Evolutionary conservation across 2,888 invertebrate species (phyloP), one percentile per base, ranked within the genome.

Genomic region (Drepanosiphum platanoidis): DNA sequence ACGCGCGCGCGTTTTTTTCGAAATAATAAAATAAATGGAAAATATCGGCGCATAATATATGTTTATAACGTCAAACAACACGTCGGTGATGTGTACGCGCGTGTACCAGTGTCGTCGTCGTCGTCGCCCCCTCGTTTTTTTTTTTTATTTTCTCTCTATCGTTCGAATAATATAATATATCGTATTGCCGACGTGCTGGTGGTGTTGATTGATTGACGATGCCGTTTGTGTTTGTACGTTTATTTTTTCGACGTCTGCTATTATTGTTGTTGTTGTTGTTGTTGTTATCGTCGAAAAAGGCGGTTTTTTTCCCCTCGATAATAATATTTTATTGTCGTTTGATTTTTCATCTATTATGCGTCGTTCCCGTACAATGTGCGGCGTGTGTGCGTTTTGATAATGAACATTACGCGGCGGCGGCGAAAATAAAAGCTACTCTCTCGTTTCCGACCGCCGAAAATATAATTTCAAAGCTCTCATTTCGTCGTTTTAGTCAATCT

Each of bases 21-120:
- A 46, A 74, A 83, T 83, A 83, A 75, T 83, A 83, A 66, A 64
- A 75, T 66, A 75, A 75, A 83, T 75, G 75, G 75, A 66, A 83
- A 83, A 83, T 83, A 83, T 61, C 64, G 36, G 27, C 36, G 39
- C 22, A 58, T 36, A 34, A 39, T 68, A 80, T 18, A 34, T 70
- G 70, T 81, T 61, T 18, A 70, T 70, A 75, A 34, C 34, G 80
- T 70, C 68, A 34, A 52, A 70, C 34, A 34, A 46, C 68, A 70
- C 80, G 68, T n/a, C n/a, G n/a, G n/a, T 66, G 66, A 78, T 78
- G 42, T 66, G 70, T 58, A 71, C 32, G 42, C 72, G 46, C 32
- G 72, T 74, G 74, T 75, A 84, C 74, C 84, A 77, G 75, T 52
- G 84, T 68, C 75, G 52, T 36, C 32, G 32, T 68, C 34, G 46